phyloP scores from a whole-genome alignment of 2,888 invertebrate species.

The Synanthedon tipuliformis region DNA sequence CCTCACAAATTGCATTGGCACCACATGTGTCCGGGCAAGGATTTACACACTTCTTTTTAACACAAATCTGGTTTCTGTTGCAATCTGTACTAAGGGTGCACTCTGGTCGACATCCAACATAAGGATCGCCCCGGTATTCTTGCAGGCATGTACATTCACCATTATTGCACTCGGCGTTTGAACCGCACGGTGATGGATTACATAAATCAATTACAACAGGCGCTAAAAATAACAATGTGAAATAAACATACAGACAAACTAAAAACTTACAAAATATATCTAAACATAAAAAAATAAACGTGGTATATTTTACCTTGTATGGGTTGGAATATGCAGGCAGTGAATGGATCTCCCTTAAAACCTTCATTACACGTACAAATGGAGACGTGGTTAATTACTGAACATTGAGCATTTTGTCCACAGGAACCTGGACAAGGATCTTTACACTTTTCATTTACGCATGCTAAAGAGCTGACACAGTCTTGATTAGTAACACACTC shows the following conservation, averaged over 20 bases:
- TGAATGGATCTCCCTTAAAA: slow-evolving; percentile 74
- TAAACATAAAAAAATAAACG: neutral
- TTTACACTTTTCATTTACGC: slow-evolving; percentile 73
- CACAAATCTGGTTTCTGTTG: slow-evolving; percentile 75
- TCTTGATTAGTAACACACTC: slow-evolving; percentile 77
- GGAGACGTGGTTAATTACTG: slow-evolving; percentile 73
- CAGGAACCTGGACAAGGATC: slow-evolving; percentile 80
- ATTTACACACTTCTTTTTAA: slow-evolving; percentile 79
- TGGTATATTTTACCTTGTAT: slow-evolving; percentile 31
- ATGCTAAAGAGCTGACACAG: slow-evolving; percentile 74
- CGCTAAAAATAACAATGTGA: slow-evolving; percentile 16
- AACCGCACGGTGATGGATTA: slow-evolving; percentile 76
- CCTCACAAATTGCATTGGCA: slow-evolving; percentile 78
- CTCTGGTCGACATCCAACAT: slow-evolving; percentile 81
- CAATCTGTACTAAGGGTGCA: slow-evolving; percentile 84
- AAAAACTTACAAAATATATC: neutral
- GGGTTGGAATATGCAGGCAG: slow-evolving; percentile 42
- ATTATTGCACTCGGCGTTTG: slow-evolving; percentile 77
- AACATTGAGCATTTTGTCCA: slow-evolving; percentile 69
- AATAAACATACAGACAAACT: neutral
- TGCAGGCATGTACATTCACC: slow-evolving; percentile 79
- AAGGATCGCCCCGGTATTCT: slow-evolving; percentile 83
- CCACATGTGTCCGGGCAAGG: slow-evolving; percentile 87
- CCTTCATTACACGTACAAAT: slow-evolving; percentile 72
- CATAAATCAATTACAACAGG: slow-evolving; percentile 67